Base-by-base conservation (phyloP, 1,140 invertebrate genomes). In the Ganaspis sp. region DNA sequence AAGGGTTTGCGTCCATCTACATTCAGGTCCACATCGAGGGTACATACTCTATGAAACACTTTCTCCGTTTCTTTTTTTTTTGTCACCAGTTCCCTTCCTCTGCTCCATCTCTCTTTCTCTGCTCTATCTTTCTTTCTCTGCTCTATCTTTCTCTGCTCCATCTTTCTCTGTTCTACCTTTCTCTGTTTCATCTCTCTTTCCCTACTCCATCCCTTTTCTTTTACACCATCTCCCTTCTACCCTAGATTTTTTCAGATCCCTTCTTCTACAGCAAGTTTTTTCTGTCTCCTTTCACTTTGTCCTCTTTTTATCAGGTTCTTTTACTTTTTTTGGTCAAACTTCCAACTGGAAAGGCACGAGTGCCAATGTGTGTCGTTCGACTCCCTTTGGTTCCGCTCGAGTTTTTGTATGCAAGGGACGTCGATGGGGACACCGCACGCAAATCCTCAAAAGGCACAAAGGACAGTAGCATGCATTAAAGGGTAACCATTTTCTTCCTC, bases 401-500 rank as follows among this genome's bases (percentile, higher is more conserved):
- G 80, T 86, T 87, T 90, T 88, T 87, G 84, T 88, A 87, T 87
- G 87, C 86, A 81, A 83, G 85, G 84, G 77, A 70, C 74, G 81
- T 81, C 54, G 77, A 78, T 76, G 83, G 79, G 76, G 82, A 81
- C 34, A 72, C 45, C 79, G 75, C 69, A 84, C 85, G 81, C 83
- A 84, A 88, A 85, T 89, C 82, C 86, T 89, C 87, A 85, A 90
- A 88, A 88, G 85, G 85, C 81, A 90, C 87, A 90, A 90, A 90
- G 88, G 86, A 87, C 73, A 79, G 81, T 83, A 85, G 86, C 87
- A 86, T 88, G 82, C 81, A 85, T 88, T 89, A 87, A 89, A 87
- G 86, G 84, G 87, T 88, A 87, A 89, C 87, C 81, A 85, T 86
- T 84, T 86, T 83, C 86, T 87, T 87, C 82, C 49, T 76, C 80